Evolutionary conservation across 2,113 vertebrate species (phyloP), one percentile per base, ranked within the genome.

Genomic region (Orcinus orca): DNA sequence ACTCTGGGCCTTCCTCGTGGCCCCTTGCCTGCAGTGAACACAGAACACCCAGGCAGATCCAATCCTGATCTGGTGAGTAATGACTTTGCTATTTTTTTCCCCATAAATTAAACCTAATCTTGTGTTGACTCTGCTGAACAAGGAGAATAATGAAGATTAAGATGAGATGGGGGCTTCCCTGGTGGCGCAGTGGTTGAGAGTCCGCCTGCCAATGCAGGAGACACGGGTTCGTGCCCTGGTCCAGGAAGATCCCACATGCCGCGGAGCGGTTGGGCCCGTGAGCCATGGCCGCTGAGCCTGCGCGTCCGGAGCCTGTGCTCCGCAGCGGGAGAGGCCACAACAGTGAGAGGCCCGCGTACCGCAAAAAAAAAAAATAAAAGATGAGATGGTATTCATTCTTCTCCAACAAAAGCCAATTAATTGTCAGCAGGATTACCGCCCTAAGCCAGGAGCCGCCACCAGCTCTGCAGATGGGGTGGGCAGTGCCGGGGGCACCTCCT

Each of bases 141-240:
- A 98, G 98, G 97, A 95, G 55, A 98, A 98, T 98, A 98, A 98
- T 98, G 98, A 98, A 97, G 98, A 98, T 99, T 98, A 98, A 98
- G 98, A 98, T 96, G 98, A 97, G 98, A 98, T 97, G 96, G 98
- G 44, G 44, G 44, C 44, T 47, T 47, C 44, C 44, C 44, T 47
- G 44, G 44, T 47, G 44, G 44, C 44, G 44, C 44, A 47, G 44
- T 47, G 44, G 44, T 44, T 44, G 44, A 44, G 44, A 9, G 44
- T 10, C 44, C 44, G 0, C 8, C 8, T 44, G 44, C 44, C 7
- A 8, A 44, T 7, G 44, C 44, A 44, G 44, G 44, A 8, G 44
- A 44, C 0, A 8, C 6, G 44, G 44, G 44, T 44, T 44, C 44
- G 44, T 44, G 44, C 44, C 44, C 44, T 1, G 8, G 44, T 44